Conservation (phyloP, 2,113 vertebrate species). For the Dasyurus viverrinus region DNA sequence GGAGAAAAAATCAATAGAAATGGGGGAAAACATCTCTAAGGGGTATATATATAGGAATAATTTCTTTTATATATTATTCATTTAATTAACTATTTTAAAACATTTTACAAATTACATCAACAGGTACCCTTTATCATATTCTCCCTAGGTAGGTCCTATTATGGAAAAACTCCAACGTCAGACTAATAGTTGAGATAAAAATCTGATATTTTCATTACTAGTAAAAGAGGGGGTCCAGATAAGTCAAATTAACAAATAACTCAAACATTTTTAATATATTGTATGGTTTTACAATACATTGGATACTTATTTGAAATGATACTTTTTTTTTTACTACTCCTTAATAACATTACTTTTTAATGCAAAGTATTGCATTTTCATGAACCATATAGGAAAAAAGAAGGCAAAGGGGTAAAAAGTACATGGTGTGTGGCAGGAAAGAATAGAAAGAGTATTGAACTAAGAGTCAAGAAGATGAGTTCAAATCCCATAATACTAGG, state of each 20-base stretch:
- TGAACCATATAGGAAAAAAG: neutral
- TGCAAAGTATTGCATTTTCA: neutral
- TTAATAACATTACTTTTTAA: neutral
- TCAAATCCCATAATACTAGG: neutral
- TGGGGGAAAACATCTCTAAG: slow-evolving; percentile 35
- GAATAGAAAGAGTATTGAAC: neutral
- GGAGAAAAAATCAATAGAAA: slow-evolving; percentile 11
- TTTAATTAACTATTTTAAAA: neutral
- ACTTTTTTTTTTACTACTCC: neutral
- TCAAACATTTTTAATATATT: neutral
- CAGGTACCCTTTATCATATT: neutral
- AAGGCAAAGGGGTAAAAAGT: neutral
- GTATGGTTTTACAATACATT: neutral
- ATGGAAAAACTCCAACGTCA: neutral
- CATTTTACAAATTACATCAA: neutral
- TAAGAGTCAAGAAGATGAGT: neutral
- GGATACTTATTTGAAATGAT: neutral
- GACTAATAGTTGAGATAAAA: neutral
- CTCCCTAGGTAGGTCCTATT: neutral
- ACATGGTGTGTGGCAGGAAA: neutral
- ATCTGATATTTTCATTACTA: neutral
- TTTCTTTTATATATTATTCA: slow-evolving; percentile 14
- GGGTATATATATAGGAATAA: slow-evolving; percentile 29
- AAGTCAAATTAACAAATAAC: slow-evolving; percentile 40
- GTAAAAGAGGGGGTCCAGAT: slow-evolving; percentile 5